Evolutionary conservation across 2,797 vertebrate genomes (phyloP).

Genomic region (Peromyscus nudipes): DNA sequence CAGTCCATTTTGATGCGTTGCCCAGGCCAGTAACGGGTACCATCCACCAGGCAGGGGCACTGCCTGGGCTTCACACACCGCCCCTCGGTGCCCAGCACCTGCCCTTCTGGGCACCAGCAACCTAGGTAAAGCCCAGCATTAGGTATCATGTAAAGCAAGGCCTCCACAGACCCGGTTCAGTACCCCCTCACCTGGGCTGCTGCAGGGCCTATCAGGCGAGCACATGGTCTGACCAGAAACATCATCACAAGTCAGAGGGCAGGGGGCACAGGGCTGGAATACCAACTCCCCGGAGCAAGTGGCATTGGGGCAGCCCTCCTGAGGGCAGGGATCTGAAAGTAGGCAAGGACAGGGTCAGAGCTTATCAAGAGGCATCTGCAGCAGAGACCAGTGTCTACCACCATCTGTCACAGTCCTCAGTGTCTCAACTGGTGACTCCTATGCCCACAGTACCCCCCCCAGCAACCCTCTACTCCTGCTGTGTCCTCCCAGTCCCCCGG

Average conservation of each 20-base stretch:
- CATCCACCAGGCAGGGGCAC: constrained; percentile 89
- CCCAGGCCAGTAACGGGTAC: constrained; percentile 87
- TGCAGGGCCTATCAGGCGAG: constrained; percentile 84
- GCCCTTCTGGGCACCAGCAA: constrained; percentile 93
- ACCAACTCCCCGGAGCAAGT: constrained; percentile 89
- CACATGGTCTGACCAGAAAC: constrained; percentile 88
- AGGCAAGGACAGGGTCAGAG: neutral
- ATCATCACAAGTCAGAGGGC: constrained; percentile 92
- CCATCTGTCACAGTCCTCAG: neutral
- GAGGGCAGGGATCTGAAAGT: constrained; percentile 89
- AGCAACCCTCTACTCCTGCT: neutral
- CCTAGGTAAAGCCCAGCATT: constrained; percentile 84
- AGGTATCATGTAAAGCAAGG: rapidly evolving
- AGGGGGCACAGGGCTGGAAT: constrained; percentile 90
- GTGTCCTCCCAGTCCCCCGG: too few relatives aligned
- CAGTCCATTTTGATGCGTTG: constrained; percentile 92
- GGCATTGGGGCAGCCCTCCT: constrained; percentile 88
- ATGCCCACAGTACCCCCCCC: neutral
- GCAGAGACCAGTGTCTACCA: too few relatives aligned
- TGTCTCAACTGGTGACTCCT: neutral
- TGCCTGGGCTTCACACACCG: constrained; percentile 90
- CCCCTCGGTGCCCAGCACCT: constrained; percentile 89
- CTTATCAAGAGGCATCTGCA: too few relatives aligned
- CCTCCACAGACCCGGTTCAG: rapidly evolving
- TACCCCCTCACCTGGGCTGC: constrained; percentile 88